Percentiles rank a stretch among this genome's conserved stretches.
Evolutionary conservation across 2,888 invertebrate species (phyloP).

Genomic region (Pachliopta kotzebuea): DNA sequence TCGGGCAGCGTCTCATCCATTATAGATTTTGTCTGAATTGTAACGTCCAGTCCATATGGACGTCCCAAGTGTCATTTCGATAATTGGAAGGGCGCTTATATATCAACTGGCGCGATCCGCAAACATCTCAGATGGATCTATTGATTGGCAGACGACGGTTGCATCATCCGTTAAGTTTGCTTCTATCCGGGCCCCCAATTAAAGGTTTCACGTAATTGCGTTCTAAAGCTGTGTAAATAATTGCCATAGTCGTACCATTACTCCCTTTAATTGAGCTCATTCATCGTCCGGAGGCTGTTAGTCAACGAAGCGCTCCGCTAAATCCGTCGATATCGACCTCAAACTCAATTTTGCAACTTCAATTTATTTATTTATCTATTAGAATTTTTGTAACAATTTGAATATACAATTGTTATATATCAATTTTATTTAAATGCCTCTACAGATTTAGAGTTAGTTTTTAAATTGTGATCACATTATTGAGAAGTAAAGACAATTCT

Average conservation of each 20-base stretch:
- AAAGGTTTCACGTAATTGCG: slow-evolving; percentile 52
- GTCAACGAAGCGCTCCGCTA: slow-evolving; percentile 17
- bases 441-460: no score
- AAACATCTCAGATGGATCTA: slow-evolving; percentile 67
- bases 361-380: no score
- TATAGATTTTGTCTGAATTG: slow-evolving; percentile 71
- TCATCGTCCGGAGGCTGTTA: slow-evolving; percentile 15
- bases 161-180: slow-evolving; percentile 51
- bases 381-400: no score
- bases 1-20: slow-evolving; percentile 75
- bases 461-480: no score
- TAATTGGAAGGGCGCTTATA: slow-evolving; percentile 66
- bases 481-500: no score
- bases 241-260: slow-evolving; percentile 32
- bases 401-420: no score
- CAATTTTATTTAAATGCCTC: no score
- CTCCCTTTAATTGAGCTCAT: slow-evolving; percentile 33
- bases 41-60: slow-evolving; percentile 58
- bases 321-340: slow-evolving; percentile 9
- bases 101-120: slow-evolving; percentile 63
- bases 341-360: no score
- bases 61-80: slow-evolving; percentile 73
- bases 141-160: slow-evolving; percentile 62
- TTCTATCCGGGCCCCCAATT: slow-evolving; percentile 62
- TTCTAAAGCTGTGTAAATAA: slow-evolving; percentile 31